Conservation (phyloP, 2,113 vertebrate species). For the Chelonoidis abingdonii region DNA sequence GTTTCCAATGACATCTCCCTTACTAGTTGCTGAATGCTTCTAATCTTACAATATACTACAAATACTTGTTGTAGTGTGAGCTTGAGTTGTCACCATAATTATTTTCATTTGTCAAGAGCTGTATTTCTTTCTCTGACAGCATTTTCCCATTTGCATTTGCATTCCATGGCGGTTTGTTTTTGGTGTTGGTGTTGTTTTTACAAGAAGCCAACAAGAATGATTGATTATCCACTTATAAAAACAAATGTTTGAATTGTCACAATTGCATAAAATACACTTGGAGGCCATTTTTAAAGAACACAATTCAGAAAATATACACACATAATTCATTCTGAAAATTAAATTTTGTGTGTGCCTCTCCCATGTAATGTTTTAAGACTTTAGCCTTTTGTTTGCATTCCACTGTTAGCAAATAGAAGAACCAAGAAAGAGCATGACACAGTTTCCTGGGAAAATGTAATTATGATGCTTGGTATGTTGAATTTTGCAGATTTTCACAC, state of each 20-base stretch:
- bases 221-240: not conserved
- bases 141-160: conserved; percentile 13
- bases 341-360: not conserved
- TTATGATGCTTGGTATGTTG: not conserved
- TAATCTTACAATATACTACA: not conserved
- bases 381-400: not conserved
- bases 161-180: not conserved
- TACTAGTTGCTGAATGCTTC: not conserved
- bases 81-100: conserved; percentile 1
- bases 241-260: not conserved
- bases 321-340: not conserved
- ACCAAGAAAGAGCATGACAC: not conserved
- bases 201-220: not conserved
- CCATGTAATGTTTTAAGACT: not conserved
- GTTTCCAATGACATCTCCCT: not conserved
- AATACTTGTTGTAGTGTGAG: not conserved
- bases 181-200: not conserved
- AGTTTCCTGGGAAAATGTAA: not conserved
- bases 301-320: not conserved
- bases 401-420: not conserved
- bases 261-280: not conserved
- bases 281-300: not conserved
- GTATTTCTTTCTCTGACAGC: not conserved
- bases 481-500: conserved; percentile 14
- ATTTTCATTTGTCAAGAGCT: not conserved